Conservation (phyloP, 2,113 vertebrate genomes). For the Petromus typicus region DNA sequence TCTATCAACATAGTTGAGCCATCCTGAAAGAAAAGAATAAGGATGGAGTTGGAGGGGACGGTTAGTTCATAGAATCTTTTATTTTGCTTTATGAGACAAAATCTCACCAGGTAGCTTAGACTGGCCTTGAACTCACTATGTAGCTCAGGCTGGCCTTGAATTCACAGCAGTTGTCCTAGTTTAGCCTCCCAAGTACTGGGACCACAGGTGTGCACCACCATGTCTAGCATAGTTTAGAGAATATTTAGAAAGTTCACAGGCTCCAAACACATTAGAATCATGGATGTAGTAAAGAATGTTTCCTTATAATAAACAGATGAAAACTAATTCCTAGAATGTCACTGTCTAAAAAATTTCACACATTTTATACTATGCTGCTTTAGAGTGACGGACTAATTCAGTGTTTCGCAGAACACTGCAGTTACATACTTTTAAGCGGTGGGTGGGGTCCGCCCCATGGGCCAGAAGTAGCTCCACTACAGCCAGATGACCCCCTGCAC, state of each 20-base stretch:
- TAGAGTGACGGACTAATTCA: constrained; percentile 43
- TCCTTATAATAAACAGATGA: constrained; percentile 21
- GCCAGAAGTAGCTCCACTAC: constrained; percentile 98
- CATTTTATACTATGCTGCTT: neutral
- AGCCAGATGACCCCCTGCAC: constrained; percentile 97
- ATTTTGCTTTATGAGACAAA: neutral
- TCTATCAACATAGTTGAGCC: constrained; percentile 99
- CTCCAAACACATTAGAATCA: neutral
- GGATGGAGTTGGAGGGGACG: neutral
- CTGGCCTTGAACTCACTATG: neutral
- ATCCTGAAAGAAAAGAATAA: constrained; percentile 87
- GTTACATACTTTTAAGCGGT: constrained; percentile 95
- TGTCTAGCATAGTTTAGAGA: neutral
- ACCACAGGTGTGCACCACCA: neutral
- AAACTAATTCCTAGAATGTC: constrained; percentile 26
- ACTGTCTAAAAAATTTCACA: neutral
- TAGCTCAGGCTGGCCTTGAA: neutral
- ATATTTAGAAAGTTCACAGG: neutral
- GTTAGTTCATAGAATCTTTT: constrained; percentile 35
- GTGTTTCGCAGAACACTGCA: neutral
- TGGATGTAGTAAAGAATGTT: neutral
- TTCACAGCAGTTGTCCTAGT: neutral
- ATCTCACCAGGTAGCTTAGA: neutral
- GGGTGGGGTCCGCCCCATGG: constrained; percentile 98
- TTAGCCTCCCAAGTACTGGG: neutral